These are phyloP conservation scores for Lampropteryx suffumata DNA, from an alignment of 2,888 invertebrate species.

Conservation along the genomic window DNA sequence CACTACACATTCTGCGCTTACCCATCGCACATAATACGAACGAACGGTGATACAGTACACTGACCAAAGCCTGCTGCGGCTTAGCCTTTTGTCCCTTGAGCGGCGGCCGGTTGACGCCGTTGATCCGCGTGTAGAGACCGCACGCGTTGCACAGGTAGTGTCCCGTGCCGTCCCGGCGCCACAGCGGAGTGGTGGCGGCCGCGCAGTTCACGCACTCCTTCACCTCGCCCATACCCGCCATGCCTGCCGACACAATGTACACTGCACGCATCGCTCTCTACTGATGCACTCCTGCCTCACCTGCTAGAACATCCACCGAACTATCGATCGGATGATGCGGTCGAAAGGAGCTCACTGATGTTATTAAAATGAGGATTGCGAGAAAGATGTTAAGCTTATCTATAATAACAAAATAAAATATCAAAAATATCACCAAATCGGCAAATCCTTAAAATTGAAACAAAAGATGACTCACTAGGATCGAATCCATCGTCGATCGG, in stretches of 20 bases:
- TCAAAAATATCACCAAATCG: too few species aligned
- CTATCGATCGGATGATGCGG: too few species aligned
- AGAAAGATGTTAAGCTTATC: too few species aligned
- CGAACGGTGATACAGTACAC: constrained; percentile 23
- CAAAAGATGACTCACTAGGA: constrained; percentile 70
- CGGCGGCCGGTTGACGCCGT: constrained; percentile 89
- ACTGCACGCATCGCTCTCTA: too few species aligned
- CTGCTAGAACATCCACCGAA: too few species aligned
- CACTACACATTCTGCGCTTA: background rate
- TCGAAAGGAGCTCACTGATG: too few species aligned
- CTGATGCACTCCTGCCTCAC: too few species aligned
- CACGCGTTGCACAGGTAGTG: constrained; percentile 99
- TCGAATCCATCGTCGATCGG: constrained; percentile 78
- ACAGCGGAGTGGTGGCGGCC: constrained; percentile 96
- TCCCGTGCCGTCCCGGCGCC: constrained; percentile 99
- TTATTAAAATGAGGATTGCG: too few species aligned
- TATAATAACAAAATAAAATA: too few species aligned
- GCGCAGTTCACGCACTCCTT: constrained; percentile 97
- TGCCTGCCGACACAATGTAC: constrained; percentile 51
- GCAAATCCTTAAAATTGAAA: too few species aligned
- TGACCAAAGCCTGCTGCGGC: constrained; percentile 82
- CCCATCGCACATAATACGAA: background rate
- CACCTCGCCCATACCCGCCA: constrained; percentile 83
- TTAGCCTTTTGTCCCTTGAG: constrained; percentile 86
- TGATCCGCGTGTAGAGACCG: constrained; percentile 93